Base-by-base conservation (phyloP, 1,140 invertebrate genomes). In the Lithobius niger region DNA sequence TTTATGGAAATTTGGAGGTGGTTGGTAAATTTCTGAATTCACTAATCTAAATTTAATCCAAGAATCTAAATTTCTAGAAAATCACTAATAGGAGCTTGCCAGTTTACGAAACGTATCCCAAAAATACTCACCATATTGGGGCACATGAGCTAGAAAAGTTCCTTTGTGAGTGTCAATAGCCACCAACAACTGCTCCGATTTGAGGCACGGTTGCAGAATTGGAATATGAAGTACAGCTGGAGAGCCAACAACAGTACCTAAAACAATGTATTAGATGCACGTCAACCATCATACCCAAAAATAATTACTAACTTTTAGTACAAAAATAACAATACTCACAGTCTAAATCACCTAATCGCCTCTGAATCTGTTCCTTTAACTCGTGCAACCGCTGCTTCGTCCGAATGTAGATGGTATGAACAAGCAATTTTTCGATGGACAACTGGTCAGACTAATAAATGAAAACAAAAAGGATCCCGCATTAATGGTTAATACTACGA, bases 131-230 rank as follows among this genome's bases (percentile, higher is more conserved):
- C 83, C 82, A 70, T 90, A 89, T 66, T 91, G 89, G 16, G 91
- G 90, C 36, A 96, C 84, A 66, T 93, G 89, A 61, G 87, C 53
- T 49, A 75, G 81, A 57, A 92, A 76, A 69, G 86, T 83, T 3
- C 93, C 94, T n/a, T 86, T 89, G 66, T 95, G 88, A 42, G 89
- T 91, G 66, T 96, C 91, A 27, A 97, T 88, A 40, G 90, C 88
- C 19, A 97, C 82, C 27, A 94, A 73, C 57, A 97, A 76, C 65
- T 90, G 82, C 68, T 97, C 93, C 0, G 91, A 91, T 59, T 86
- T 58, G 60, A 94, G 74, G 69, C 88, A 95, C 10, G 91, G 91
- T 57, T 83, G 80, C 19, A 97, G 71, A 54, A 95, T 79, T 1
- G 90, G 88, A 43, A 95, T 82, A 28, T 88, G 86, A 27, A 97